Evolutionary conservation across 2,113 vertebrate species (phyloP).

Genomic region (Columbina picui): DNA sequence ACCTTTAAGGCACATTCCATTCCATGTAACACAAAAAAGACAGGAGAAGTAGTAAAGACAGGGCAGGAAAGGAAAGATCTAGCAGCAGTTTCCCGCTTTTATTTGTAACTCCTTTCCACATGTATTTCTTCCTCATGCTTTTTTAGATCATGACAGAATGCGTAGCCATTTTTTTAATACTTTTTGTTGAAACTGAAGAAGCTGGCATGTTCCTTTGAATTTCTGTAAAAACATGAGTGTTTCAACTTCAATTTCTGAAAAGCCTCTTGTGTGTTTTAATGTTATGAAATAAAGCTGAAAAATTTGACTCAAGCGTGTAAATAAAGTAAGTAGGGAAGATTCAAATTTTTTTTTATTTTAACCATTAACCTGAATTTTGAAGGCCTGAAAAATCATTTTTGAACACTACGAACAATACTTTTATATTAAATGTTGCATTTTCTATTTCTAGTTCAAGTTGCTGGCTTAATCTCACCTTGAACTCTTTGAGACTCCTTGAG

Average conservation of each 20-base stretch:
- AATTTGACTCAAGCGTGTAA: neutral
- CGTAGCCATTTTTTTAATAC: accelerated
- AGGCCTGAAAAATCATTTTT: neutral
- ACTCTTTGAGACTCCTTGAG: neutral
- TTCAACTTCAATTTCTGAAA: neutral
- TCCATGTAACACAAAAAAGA: neutral
- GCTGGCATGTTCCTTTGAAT: neutral
- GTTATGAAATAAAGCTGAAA: neutral
- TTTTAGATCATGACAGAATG: neutral
- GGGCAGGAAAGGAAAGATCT: neutral
- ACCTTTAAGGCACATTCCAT: too few relatives aligned
- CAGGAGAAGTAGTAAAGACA: neutral
- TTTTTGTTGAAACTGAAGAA: neutral
- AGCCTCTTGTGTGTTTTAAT: neutral
- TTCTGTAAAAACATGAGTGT: neutral
- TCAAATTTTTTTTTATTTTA: neutral
- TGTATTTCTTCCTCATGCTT: neutral
- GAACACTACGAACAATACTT: neutral
- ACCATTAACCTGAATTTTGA: neutral
- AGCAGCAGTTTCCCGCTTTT: neutral
- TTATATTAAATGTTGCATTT: neutral
- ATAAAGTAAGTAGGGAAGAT: neutral
- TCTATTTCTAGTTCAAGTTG: neutral
- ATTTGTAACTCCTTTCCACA: neutral
- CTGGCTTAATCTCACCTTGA: neutral